phyloP scores from a whole-genome alignment of 2,888 invertebrate species.

The Drosophila lacicola region DNA sequence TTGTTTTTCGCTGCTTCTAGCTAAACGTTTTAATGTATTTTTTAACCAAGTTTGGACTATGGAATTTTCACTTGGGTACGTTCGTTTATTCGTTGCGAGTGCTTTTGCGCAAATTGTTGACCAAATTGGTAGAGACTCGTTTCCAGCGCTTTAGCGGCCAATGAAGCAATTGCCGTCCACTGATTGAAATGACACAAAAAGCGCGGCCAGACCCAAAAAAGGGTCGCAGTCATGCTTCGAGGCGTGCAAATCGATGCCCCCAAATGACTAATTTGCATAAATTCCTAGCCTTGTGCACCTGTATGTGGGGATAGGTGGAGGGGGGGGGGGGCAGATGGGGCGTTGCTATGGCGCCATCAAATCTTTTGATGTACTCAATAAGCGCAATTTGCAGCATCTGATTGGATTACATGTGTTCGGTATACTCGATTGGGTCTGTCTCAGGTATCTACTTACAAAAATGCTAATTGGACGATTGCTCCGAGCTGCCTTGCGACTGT shows the following conservation, averaged over 20 bases:
- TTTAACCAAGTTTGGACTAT: conserved; percentile 61
- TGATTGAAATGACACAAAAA: conserved; percentile 61
- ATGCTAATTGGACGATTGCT: conserved; percentile 59
- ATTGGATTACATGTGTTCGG: conserved; percentile 61
- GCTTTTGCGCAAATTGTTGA: conserved; percentile 62
- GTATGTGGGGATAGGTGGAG: conserved; percentile 8
- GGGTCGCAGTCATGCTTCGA: conserved; percentile 44
- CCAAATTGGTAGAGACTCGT: conserved; percentile 59
- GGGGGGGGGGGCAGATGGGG: neutral
- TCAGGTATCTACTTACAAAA: conserved; percentile 49
- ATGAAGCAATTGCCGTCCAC: conserved; percentile 60
- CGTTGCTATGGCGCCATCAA: conserved; percentile 47
- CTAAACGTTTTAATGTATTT: conserved; percentile 53
- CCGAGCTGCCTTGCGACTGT: neutral
- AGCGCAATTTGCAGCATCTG: conserved; percentile 56
- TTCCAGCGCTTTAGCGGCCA: conserved; percentile 45
- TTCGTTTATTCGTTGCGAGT: conserved; percentile 26
- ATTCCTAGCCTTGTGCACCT: conserved; percentile 51
- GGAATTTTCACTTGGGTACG: conserved; percentile 51
- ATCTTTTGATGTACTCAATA: conserved; percentile 64
- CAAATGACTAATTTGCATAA: conserved; percentile 61
- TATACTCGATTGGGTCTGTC: conserved; percentile 14
- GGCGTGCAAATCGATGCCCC: conserved; percentile 53
- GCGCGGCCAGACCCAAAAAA: conserved; percentile 44
- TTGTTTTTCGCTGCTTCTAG: neutral